These are phyloP conservation scores for Carcinoscorpius rotundicauda DNA, from an alignment of 1,140 invertebrate species.

Conservation along the genomic window DNA sequence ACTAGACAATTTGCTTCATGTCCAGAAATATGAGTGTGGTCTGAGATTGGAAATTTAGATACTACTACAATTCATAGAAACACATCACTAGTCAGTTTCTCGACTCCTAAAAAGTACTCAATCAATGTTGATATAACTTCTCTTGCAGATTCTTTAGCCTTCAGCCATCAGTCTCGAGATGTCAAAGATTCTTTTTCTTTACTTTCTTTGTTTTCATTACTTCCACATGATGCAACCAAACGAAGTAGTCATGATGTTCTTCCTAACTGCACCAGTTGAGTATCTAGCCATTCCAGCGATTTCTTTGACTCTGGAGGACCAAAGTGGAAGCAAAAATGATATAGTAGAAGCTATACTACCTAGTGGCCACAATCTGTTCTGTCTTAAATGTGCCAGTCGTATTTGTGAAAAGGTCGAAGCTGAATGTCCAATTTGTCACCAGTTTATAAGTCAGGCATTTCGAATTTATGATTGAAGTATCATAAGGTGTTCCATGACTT, in stretches of 20 bases:
- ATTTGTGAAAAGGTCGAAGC: slow-evolving; percentile 48
- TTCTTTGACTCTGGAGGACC: slow-evolving; percentile 35
- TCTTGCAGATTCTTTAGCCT: slow-evolving; percentile 24
- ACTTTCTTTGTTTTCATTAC: slow-evolving; percentile 19
- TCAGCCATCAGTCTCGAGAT: slow-evolving; percentile 32
- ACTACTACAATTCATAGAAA: slow-evolving; percentile 23
- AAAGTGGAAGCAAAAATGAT: slow-evolving; percentile 50
- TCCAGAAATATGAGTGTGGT: slow-evolving; percentile 27
- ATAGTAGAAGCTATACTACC: slow-evolving; percentile 79
- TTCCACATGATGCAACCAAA: slow-evolving; percentile 9
- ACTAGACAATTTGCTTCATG: slow-evolving; percentile 30
- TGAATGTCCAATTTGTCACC: slow-evolving; percentile 61
- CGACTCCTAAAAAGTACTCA: slow-evolving; percentile 29
- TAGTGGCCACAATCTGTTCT: slow-evolving; percentile 89
- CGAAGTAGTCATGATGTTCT: slow-evolving; percentile 2
- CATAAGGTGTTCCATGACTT: not conserved
- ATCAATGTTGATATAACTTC: slow-evolving; percentile 14
- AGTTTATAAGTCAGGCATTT: slow-evolving; percentile 69
- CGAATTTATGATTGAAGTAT: slow-evolving; percentile 43
- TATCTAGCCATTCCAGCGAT: slow-evolving; percentile 51
- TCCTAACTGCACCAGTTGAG: slow-evolving; percentile 8
- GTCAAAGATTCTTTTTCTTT: slow-evolving; percentile 32
- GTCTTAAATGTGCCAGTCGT: slow-evolving; percentile 77
- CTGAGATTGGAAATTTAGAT: slow-evolving; percentile 26
- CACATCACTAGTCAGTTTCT: slow-evolving; percentile 39